Conservation (phyloP, 1,140 invertebrate genomes). For the Procambarus virginalis region DNA sequence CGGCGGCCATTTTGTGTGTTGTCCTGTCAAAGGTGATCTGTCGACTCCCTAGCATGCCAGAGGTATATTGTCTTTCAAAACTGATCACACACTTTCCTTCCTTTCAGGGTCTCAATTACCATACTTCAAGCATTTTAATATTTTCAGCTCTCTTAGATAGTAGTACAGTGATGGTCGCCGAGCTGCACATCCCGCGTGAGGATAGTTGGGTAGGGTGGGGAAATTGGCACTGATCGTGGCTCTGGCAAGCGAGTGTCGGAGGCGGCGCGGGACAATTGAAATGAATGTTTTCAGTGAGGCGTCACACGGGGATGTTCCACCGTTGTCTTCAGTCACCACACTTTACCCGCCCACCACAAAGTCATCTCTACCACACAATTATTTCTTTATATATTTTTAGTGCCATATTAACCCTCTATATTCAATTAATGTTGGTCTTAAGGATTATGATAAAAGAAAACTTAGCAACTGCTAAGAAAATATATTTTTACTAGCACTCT, state of each 20-base stretch:
- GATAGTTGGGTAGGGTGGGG: too few species aligned
- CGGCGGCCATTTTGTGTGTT: constrained; percentile 25
- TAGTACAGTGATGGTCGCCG: too few species aligned
- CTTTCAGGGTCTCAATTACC: background rate
- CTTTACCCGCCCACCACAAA: background rate
- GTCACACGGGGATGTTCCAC: background rate
- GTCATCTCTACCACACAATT: background rate
- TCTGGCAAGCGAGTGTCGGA: background rate
- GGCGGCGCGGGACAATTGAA: constrained; percentile 2
- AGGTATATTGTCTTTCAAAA: background rate
- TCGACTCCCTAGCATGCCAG: constrained; percentile 2
- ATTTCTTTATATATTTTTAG: background rate
- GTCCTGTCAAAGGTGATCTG: constrained; percentile 4
- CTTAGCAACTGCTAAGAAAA: background rate
- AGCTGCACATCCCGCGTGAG: too few species aligned
- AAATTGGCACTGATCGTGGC: background rate
- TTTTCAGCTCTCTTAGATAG: background rate
- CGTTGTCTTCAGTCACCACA: background rate
- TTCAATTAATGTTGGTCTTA: background rate
- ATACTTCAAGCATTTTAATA: background rate
- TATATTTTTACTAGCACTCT: background rate
- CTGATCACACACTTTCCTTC: background rate
- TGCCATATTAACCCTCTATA: background rate
- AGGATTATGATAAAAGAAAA: background rate
- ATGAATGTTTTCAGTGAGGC: constrained; percentile 8